Evolutionary conservation across 2,797 vertebrate genomes (phyloP).

Genomic region (Semaprochilodus insignis): DNA sequence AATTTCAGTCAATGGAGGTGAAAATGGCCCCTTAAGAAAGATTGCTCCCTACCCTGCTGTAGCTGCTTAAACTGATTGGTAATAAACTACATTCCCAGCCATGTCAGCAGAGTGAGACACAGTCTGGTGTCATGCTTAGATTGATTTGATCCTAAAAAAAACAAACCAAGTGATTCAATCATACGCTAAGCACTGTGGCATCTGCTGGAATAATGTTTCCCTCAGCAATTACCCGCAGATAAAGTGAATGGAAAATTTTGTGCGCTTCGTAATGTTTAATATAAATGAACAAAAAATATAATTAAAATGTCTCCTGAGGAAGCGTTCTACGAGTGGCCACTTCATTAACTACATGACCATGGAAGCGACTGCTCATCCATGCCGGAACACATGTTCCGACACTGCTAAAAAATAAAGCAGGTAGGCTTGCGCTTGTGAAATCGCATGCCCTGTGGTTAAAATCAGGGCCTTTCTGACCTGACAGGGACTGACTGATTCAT

Average conservation of each 20-base stretch:
- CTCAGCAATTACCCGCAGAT: neutral
- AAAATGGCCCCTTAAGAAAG: neutral
- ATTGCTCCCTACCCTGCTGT: neutral
- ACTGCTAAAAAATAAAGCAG: neutral
- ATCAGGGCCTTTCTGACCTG: neutral
- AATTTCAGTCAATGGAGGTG: neutral
- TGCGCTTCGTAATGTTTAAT: constrained; percentile 2
- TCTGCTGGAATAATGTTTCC: constrained; percentile 1
- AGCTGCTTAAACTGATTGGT: constrained; percentile 12
- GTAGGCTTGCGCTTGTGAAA: neutral
- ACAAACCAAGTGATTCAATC: neutral
- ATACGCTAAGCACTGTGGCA: neutral
- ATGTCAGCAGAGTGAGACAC: neutral
- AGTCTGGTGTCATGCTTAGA: neutral
- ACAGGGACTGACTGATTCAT: neutral
- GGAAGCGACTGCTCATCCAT: neutral
- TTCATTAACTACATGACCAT: neutral
- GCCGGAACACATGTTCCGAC: neutral
- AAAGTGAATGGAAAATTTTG: constrained; percentile 10
- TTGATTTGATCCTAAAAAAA: neutral
- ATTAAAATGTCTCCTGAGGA: neutral
- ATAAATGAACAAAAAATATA: neutral
- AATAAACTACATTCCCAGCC: constrained; percentile 13
- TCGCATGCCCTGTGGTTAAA: neutral
- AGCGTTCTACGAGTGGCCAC: neutral